Conservation (phyloP, 1,140 invertebrate species). For the Theocolax elegans region DNA sequence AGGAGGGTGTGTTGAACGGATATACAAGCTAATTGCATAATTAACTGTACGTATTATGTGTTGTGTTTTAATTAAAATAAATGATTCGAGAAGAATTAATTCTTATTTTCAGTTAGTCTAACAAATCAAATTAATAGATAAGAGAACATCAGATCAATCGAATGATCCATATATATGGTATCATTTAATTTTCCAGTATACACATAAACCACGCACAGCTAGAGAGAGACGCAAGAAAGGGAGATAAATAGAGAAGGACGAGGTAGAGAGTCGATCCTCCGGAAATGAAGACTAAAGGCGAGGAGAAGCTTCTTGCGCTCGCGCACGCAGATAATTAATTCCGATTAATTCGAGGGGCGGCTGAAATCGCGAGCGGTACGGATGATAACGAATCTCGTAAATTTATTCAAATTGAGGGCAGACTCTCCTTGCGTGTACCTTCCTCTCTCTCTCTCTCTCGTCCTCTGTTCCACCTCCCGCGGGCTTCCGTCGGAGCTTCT, state of each 20-base stretch:
- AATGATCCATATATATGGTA: neutral
- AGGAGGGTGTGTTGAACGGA: no score
- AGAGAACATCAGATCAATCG: no score
- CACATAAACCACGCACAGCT: neutral
- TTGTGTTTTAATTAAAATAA: neutral
- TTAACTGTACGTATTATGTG: no score
- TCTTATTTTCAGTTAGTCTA: no score
- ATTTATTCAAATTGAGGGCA: constrained; percentile 35
- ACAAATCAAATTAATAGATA: no score
- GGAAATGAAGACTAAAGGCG: constrained; percentile 32
- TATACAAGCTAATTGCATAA: no score
- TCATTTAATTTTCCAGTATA: constrained; percentile 5
- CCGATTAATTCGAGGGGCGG: constrained; percentile 29
- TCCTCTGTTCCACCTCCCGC: no score
- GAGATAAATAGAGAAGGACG: constrained; percentile 18
- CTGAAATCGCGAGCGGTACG: neutral
- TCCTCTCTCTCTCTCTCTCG: neutral
- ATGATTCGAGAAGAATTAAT: no score
- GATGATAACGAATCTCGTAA: constrained; percentile 32
- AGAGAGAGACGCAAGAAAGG: neutral
- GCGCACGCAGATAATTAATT: constrained; percentile 29
- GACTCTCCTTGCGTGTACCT: neutral
- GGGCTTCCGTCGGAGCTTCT: neutral
- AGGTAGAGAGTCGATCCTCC: neutral
- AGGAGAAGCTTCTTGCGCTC: neutral